Evolutionary conservation across 2,888 invertebrate genomes (phyloP), one percentile per base, ranked within the genome.

Genomic region (Heteromyza rotundicornis): DNA sequence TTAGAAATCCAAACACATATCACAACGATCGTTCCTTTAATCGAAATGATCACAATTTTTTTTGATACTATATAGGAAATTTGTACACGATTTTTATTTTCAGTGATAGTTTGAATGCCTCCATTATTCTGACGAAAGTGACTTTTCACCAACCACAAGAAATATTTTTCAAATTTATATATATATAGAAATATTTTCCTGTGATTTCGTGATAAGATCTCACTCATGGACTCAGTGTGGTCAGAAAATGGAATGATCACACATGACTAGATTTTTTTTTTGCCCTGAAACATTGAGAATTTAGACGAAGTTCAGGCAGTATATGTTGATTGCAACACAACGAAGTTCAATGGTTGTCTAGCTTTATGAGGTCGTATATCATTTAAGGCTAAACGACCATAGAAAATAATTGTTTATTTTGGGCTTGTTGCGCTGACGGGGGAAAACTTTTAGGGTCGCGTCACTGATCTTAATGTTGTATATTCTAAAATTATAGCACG

Each of bases 11-110:
- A 59, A 62, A 70, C 68, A 70, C 79, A 81, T 81, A 81, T 81
- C 81, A 81, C 81, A 81, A 81, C 82, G 82, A 81, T 80, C 80
- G 82, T 81, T 81, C 81, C 81, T 80, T 80, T 81, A 61, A 77
- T 69, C 67, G 72, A 62, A 70, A 64, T 56, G 59, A 49, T 23
- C 44, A 53, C 36, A n/a, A n/a, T n/a, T n/a, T n/a, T n/a, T n/a
- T n/a, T n/a, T n/a, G n/a, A n/a, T n/a, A n/a, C n/a, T n/a, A n/a
- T n/a, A n/a, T n/a, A n/a, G n/a, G n/a, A n/a, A n/a, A n/a, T n/a
- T n/a, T n/a, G n/a, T n/a, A n/a, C n/a, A n/a, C n/a, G n/a, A n/a
- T n/a, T n/a, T n/a, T n/a, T n/a, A n/a, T n/a, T n/a, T n/a, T n/a
- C n/a, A n/a, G n/a, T n/a, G n/a, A n/a, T n/a, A n/a, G n/a, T n/a